Conservation (phyloP, 2,113 vertebrate genomes). For the Psettodes erumei region DNA sequence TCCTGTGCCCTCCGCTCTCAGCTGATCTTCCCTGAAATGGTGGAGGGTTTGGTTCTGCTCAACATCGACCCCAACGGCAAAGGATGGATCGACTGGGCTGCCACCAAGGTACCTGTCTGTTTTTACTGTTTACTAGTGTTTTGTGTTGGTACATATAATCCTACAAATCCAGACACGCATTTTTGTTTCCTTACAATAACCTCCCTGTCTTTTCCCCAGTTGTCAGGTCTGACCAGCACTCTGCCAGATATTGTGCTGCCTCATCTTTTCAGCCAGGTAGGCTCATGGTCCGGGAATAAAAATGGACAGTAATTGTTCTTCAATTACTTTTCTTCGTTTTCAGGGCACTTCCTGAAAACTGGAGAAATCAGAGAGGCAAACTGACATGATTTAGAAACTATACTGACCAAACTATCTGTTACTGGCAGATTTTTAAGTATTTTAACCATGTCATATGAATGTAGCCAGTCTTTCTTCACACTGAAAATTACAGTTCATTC, state of each 20-base stretch:
- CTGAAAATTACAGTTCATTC: background rate
- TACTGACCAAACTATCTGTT: background rate
- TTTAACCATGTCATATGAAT: background rate
- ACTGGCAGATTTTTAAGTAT: background rate
- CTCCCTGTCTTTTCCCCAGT: conserved; percentile 49
- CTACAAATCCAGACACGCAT: fast-evolving
- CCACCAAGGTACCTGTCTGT: conserved; percentile 86
- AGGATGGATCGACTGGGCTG: conserved; percentile 99
- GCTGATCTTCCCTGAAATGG: conserved; percentile 95
- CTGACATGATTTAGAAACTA: too few species aligned
- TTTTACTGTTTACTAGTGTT: background rate
- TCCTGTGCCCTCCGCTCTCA: conserved; percentile 55
- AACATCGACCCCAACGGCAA: conserved; percentile 98
- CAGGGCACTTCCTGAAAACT: background rate
- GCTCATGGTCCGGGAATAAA: background rate
- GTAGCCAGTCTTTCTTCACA: background rate
- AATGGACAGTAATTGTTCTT: background rate
- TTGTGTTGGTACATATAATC: too few species aligned
- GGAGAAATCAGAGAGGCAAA: too few species aligned
- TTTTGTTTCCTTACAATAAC: background rate
- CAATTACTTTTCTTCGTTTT: background rate
- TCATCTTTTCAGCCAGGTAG: conserved; percentile 98
- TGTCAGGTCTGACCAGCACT: conserved; percentile 93
- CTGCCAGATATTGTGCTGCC: conserved; percentile 91
- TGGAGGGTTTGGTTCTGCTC: conserved; percentile 95